These are phyloP conservation scores for Ahaetulla prasina DNA, from an alignment of 2,113 vertebrate genomes.

Conservation along the genomic window DNA sequence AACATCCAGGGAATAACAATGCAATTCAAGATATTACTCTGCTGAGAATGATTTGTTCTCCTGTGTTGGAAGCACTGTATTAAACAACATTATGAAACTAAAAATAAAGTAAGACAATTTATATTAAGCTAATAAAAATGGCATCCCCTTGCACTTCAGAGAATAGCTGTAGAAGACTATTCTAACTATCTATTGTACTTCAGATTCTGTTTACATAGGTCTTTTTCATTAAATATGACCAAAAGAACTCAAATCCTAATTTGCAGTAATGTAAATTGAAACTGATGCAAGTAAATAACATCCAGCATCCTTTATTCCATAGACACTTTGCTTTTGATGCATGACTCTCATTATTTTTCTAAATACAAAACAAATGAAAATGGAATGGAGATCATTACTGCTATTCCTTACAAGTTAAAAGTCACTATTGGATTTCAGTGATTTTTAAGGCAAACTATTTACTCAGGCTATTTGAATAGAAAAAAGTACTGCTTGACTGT, in stretches of 20 bases:
- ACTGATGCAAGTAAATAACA: neutral
- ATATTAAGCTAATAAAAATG: neutral
- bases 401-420: neutral
- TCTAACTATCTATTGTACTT: neutral
- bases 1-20: neutral
- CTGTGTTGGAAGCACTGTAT: neutral
- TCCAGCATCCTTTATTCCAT: neutral
- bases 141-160: neutral
- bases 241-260: neutral
- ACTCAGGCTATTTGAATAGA: neutral
- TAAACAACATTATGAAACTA: neutral
- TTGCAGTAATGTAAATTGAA: neutral
- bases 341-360: neutral
- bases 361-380: neutral
- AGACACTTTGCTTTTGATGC: neutral
- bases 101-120: neutral
- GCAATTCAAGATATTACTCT: neutral
- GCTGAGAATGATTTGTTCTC: neutral
- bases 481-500: neutral
- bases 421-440: neutral
- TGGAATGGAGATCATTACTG: neutral
- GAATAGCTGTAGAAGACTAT: neutral
- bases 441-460: neutral
- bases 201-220: neutral
- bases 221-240: neutral